A percentile compares a stretch with the other conserved stretches of the same genome.
Conservation (phyloP, 2,797 vertebrate genomes). For the Neopelma chrysocephalum region DNA sequence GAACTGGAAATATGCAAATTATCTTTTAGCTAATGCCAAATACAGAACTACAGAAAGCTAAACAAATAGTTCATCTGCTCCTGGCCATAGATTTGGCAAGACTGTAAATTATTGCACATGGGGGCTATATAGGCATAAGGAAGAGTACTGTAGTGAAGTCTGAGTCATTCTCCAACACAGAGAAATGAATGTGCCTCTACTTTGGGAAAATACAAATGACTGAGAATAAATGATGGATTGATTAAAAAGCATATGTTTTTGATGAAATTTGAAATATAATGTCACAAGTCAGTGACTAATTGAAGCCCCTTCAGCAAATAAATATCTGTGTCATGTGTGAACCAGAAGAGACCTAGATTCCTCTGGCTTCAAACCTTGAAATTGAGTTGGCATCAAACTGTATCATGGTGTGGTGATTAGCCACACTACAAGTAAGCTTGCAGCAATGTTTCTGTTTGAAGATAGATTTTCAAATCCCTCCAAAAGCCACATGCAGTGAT, state of each 20-base stretch:
- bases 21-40: slow-evolving; percentile 15
- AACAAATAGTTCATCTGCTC: slow-evolving; percentile 33
- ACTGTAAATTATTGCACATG: background rate
- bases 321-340: slow-evolving; percentile 49
- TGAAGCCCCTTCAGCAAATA: slow-evolving; percentile 29
- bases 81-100: slow-evolving; percentile 47
- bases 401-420: slow-evolving; percentile 16
- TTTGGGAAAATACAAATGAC: slow-evolving; percentile 43
- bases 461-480: background rate
- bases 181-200: slow-evolving; percentile 35
- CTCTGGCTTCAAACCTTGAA: slow-evolving; percentile 45
- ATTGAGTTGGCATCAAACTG: slow-evolving; percentile 37
- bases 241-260: slow-evolving; percentile 55
- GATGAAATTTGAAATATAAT: slow-evolving; percentile 26
- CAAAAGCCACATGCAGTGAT: slow-evolving; percentile 30
- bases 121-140: background rate
- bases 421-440: background rate
- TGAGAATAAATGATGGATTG: slow-evolving; percentile 47
- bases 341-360: slow-evolving; percentile 52
- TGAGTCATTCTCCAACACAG: slow-evolving; percentile 21
- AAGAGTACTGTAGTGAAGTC: slow-evolving; percentile 18
- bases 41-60: slow-evolving; percentile 40
- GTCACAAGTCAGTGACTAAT: slow-evolving; percentile 23
- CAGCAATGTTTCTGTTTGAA: slow-evolving; percentile 47
- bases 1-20: slow-evolving; percentile 12